Evolutionary conservation across 1,140 invertebrate genomes (phyloP).

Genomic region (Ceratosolen solmsi): DNA sequence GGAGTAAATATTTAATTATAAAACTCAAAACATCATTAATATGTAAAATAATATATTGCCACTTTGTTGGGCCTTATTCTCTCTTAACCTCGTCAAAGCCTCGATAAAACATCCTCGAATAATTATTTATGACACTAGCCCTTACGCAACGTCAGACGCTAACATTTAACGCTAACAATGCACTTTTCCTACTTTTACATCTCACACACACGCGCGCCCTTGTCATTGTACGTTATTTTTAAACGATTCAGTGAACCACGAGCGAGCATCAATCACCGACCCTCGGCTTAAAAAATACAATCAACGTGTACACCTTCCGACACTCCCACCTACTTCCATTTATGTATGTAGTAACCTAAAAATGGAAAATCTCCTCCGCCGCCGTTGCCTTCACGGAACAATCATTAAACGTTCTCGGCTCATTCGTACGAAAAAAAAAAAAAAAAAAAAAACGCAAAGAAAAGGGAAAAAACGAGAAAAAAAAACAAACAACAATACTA

Average conservation of each 20-base stretch:
- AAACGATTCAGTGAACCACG: neutral
- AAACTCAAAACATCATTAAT: no score
- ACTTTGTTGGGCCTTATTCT: no score
- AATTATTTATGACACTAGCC: neutral
- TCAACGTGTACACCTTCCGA: neutral
- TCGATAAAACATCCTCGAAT: neutral
- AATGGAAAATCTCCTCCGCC: no score
- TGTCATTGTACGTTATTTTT: neutral
- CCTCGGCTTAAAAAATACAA: neutral
- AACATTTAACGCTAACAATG: neutral
- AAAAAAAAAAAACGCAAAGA: no score
- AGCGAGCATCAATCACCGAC: neutral
- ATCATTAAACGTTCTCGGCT: no score
- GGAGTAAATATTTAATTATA: no score
- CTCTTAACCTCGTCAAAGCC: slow-evolving; percentile 3
- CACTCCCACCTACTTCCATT: neutral
- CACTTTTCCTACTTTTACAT: neutral
- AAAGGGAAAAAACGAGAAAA: no score
- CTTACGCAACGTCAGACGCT: neutral
- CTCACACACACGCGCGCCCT: neutral
- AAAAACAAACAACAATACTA: no score
- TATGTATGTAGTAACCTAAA: no score
- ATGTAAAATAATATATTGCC: no score
- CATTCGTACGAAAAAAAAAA: no score
- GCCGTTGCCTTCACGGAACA: no score